Percentiles rank a stretch among this genome's conserved stretches.
These are phyloP conservation scores for Cyanoliseus patagonus DNA, from an alignment of 2,113 vertebrate species.

Conservation along the genomic window DNA sequence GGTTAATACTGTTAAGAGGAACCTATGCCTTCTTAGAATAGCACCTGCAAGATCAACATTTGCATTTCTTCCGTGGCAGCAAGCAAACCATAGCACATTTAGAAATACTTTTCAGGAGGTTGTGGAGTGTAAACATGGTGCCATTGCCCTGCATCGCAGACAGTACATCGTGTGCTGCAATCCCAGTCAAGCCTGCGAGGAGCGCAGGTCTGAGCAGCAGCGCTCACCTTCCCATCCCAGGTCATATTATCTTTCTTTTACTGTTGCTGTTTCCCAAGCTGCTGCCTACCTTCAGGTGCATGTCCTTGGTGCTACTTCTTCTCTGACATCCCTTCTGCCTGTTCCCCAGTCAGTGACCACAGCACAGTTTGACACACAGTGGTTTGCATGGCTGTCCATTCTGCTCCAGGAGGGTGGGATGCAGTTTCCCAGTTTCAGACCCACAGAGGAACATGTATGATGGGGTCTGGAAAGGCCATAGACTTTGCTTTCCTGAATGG, in stretches of 20 bases:
- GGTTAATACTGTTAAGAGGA: background rate
- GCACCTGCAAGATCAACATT: background rate
- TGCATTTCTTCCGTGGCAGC: background rate
- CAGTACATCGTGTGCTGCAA: accelerated
- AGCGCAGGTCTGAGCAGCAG: background rate
- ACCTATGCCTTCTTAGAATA: background rate
- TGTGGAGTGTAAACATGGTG: background rate
- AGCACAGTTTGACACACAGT: accelerated
- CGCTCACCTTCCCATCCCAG: accelerated
- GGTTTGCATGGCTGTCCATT: background rate
- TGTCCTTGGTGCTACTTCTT: background rate
- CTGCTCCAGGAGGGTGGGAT: background rate
- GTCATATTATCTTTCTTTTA: background rate
- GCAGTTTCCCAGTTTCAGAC: background rate
- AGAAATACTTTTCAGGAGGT: background rate
- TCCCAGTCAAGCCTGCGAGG: accelerated
- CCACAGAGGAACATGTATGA: background rate
- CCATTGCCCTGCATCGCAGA: background rate
- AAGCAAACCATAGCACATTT: background rate
- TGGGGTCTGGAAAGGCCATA: background rate
- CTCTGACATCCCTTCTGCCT: background rate
- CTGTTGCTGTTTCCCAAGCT: background rate
- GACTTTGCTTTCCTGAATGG: background rate
- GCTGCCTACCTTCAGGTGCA: background rate
- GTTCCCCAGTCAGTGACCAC: background rate